phyloP scores from a whole-genome alignment of 2,797 vertebrate genomes.

The Champsocephalus esox region DNA sequence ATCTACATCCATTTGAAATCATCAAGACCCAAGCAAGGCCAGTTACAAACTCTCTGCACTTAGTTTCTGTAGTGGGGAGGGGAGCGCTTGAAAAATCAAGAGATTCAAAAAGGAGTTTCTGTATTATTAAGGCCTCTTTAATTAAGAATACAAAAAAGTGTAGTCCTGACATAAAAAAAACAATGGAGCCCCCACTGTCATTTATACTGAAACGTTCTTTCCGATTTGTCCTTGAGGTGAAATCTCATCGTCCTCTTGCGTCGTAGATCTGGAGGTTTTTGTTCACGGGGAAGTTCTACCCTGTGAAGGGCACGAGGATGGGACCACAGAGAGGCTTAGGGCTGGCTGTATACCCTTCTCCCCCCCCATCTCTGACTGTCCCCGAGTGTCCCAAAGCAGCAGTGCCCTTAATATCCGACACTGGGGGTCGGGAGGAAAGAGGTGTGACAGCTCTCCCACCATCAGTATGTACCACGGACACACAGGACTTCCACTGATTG shows the following conservation, averaged over 20 bases:
- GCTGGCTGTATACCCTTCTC: background rate
- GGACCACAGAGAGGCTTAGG: slow-evolving; percentile 8
- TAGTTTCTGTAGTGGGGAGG: slow-evolving; percentile 39
- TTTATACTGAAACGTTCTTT: slow-evolving; percentile 29
- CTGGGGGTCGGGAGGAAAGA: slow-evolving; percentile 24
- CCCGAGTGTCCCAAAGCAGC: slow-evolving; percentile 60
- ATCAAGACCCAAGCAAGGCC: slow-evolving; percentile 44
- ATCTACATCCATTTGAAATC: slow-evolving; percentile 68
- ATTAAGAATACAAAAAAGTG: slow-evolving; percentile 39
- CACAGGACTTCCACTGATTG: slow-evolving; percentile 67
- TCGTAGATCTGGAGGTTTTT: slow-evolving; percentile 38
- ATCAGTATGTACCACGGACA: slow-evolving; percentile 60
- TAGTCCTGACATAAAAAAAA: slow-evolving; percentile 60
- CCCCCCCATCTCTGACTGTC: slow-evolving; percentile 2
- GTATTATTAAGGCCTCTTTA: slow-evolving; percentile 82
- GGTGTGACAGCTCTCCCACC: slow-evolving; percentile 49
- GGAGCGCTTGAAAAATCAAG: slow-evolving; percentile 49
- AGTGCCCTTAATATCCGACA: slow-evolving; percentile 35
- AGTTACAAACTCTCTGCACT: slow-evolving; percentile 37
- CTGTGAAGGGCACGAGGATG: slow-evolving; percentile 27
- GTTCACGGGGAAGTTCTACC: slow-evolving; percentile 39
- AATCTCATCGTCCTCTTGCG: slow-evolving; percentile 31
- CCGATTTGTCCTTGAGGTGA: slow-evolving; percentile 44
- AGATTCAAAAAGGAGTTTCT: slow-evolving; percentile 35
- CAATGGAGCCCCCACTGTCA: slow-evolving; percentile 27